Evolutionary conservation across 2,888 invertebrate genomes (phyloP).

Genomic region (Lochmaea capreae): DNA sequence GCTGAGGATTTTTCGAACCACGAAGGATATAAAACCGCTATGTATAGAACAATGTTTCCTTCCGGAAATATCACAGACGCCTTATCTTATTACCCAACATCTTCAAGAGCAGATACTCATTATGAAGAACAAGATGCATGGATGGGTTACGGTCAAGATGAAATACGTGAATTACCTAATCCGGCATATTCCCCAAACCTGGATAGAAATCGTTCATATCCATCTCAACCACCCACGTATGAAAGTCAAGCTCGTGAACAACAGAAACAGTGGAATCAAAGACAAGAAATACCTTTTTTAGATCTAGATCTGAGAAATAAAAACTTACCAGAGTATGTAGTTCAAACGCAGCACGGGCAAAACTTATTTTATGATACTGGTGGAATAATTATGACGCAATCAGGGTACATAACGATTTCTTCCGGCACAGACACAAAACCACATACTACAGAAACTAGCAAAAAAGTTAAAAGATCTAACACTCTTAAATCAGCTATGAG

Average conservation of each 20-base stretch:
- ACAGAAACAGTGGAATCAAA: slow-evolving; percentile 60
- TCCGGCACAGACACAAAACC: slow-evolving; percentile 67
- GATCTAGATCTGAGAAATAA: slow-evolving; percentile 67
- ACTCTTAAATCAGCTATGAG: slow-evolving; percentile 83
- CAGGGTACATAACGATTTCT: slow-evolving; percentile 81
- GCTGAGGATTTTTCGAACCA: slow-evolving; percentile 72
- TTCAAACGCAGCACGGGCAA: slow-evolving; percentile 58
- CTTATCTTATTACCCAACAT: slow-evolving; percentile 84
- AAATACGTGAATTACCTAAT: slow-evolving; percentile 62
- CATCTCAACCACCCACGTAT: slow-evolving; percentile 55
- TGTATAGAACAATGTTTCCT: slow-evolving; percentile 77
- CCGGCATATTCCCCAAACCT: slow-evolving; percentile 67
- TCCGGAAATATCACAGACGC: slow-evolving; percentile 82
- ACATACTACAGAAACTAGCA: slow-evolving; percentile 68
- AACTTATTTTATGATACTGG: slow-evolving; percentile 67
- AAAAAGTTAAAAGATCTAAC: slow-evolving; percentile 77
- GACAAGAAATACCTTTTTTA: slow-evolving; percentile 64
- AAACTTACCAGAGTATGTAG: slow-evolving; percentile 67
- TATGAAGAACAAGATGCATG: slow-evolving; percentile 71
- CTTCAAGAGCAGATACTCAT: slow-evolving; percentile 70
- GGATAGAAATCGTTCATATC: slow-evolving; percentile 57
- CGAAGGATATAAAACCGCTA: slow-evolving; percentile 74
- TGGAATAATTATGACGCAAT: slow-evolving; percentile 79
- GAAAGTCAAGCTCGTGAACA: slow-evolving; percentile 60
- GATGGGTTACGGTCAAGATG: slow-evolving; percentile 63